A percentile compares a stretch with the other conserved stretches of the same genome.
phyloP scores from a whole-genome alignment of 2,113 vertebrate genomes.

The Pagrus major region DNA sequence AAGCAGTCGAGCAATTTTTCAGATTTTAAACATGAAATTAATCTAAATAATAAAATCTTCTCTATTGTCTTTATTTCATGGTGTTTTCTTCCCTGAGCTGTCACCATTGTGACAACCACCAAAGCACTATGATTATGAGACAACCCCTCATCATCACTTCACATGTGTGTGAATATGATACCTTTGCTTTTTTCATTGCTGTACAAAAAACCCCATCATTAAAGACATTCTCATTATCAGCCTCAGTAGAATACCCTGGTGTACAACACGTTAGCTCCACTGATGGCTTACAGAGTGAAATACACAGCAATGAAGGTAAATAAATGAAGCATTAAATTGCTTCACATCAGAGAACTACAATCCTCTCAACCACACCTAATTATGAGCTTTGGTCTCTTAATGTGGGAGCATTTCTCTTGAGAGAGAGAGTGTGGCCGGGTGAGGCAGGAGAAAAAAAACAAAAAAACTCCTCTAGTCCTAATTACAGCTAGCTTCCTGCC shows the following conservation, averaged over 20 bases:
- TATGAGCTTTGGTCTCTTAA: conserved; percentile 65
- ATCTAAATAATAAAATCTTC: not conserved
- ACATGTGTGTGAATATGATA: not conserved
- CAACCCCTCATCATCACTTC: not conserved
- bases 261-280: conserved; percentile 6
- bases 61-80: not conserved
- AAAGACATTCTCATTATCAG: conserved; percentile 26
- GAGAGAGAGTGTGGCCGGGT: conserved; percentile 29
- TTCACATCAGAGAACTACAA: conserved; percentile 58
- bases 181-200: not conserved
- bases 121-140: not conserved
- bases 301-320: conserved; percentile 61
- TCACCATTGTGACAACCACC: not conserved
- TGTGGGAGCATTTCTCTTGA: conserved; percentile 53
- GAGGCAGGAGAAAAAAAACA: not conserved
- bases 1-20: not conserved
- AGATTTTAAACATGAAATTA: not conserved
- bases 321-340: conserved; percentile 73
- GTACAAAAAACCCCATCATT: conserved; percentile 10
- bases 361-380: conserved; percentile 62
- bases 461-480: conserved; percentile 47
- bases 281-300: conserved; percentile 46
- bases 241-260: conserved; percentile 10
- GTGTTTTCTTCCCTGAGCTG: not conserved
- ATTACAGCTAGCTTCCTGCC: conserved; percentile 75